These are phyloP conservation scores for Spialia ferax DNA, from an alignment of 2,888 invertebrate genomes.

Conservation along the genomic window DNA sequence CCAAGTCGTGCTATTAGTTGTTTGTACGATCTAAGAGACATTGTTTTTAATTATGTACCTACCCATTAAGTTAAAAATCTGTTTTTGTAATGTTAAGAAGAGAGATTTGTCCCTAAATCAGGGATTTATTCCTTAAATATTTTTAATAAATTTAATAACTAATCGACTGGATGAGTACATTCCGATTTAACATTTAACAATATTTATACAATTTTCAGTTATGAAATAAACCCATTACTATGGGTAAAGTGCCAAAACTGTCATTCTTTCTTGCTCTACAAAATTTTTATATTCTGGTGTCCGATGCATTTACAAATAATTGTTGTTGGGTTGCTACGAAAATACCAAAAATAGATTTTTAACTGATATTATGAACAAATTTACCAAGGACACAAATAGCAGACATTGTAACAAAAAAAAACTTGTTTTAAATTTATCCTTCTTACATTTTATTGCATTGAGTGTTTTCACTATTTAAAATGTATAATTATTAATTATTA, in stretches of 20 bases:
- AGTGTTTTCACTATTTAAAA: slow-evolving; percentile 61
- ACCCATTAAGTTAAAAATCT: slow-evolving; percentile 37
- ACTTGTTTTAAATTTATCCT: slow-evolving; percentile 45
- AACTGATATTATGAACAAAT: slow-evolving; percentile 25
- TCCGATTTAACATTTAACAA: slow-evolving; percentile 33
- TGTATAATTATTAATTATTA: slow-evolving; percentile 54
- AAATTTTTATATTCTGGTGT: slow-evolving; percentile 27
- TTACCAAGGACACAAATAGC: slow-evolving; percentile 44
- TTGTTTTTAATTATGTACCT: slow-evolving; percentile 37
- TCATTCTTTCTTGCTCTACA: slow-evolving; percentile 19
- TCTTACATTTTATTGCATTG: slow-evolving; percentile 46
- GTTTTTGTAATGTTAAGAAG: slow-evolving; percentile 38
- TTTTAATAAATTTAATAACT: slow-evolving; percentile 26
- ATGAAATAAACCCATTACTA: slow-evolving; percentile 28
- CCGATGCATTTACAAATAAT: slow-evolving; percentile 5
- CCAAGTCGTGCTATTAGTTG: slow-evolving; percentile 49
- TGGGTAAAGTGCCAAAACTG: slow-evolving; percentile 40
- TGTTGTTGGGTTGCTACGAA: slow-evolving; percentile 24
- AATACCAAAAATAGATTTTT: slow-evolving; percentile 40
- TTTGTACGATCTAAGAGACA: slow-evolving; percentile 40
- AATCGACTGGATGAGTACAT: slow-evolving; percentile 36
- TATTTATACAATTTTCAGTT: slow-evolving; percentile 38
- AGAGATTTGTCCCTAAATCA: slow-evolving; percentile 21
- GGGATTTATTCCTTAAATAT: slow-evolving; percentile 24
- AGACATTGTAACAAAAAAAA: slow-evolving; percentile 43